These are phyloP conservation scores for Cebidichthys violaceus DNA, from an alignment of 2,113 vertebrate genomes.

Conservation along the genomic window DNA sequence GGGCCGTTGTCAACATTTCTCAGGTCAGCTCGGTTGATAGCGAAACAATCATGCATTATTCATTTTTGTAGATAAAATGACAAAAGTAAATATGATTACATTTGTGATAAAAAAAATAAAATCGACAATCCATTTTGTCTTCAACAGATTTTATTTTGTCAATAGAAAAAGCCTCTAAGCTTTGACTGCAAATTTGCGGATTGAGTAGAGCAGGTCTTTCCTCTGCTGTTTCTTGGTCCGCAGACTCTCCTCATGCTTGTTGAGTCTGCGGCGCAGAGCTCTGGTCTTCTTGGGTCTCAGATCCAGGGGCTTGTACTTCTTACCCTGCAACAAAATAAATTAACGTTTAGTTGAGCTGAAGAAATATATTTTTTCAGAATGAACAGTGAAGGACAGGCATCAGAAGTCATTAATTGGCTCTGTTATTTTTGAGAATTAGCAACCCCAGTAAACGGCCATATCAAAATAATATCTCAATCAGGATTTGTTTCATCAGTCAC, in stretches of 20 bases:
- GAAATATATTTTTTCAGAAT: background rate
- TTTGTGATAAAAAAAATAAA: background rate
- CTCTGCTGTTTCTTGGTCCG: slow-evolving; percentile 96
- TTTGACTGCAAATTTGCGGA: slow-evolving; percentile 96
- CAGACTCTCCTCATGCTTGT: slow-evolving; percentile 92
- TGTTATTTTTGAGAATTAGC: too few relatives aligned
- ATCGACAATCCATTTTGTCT: background rate
- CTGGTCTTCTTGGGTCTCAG: slow-evolving; percentile 98
- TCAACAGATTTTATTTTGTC: slow-evolving; percentile 81
- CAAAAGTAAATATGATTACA: background rate
- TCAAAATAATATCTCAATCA: background rate
- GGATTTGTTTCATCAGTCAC: background rate
- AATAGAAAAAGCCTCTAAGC: slow-evolving; percentile 84
- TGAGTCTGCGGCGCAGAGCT: slow-evolving; percentile 93
- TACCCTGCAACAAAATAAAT: slow-evolving; percentile 85
- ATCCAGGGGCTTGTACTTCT: slow-evolving; percentile 98
- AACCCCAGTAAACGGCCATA: accelerated
- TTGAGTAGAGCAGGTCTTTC: slow-evolving; percentile 91
- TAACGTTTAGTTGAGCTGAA: too few relatives aligned
- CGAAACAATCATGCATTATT: background rate
- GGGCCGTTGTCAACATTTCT: background rate
- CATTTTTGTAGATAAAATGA: background rate
- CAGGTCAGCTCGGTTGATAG: too few relatives aligned
- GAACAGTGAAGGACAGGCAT: background rate
- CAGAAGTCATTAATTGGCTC: background rate